Evolutionary conservation across 2,888 invertebrate genomes (phyloP), one percentile per base, ranked within the genome.

Genomic region (Hyposoter dolosus): DNA sequence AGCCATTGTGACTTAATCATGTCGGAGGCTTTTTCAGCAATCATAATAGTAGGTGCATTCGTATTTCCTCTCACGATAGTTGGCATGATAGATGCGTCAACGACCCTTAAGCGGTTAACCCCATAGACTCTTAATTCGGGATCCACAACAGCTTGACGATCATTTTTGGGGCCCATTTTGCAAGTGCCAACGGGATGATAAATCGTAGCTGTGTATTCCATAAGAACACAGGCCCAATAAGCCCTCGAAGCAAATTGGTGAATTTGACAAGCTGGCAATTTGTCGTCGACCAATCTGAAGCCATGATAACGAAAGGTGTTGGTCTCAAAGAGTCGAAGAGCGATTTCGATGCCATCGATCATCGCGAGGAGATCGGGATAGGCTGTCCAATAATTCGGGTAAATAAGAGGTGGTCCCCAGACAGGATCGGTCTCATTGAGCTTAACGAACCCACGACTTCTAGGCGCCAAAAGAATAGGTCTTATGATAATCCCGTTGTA

Each of bases 361-460:
- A 97, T 95, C 15, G 95, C 94, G 71, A 95, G 94, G 7, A 96
- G 88, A 91, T 98, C 97, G 74, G 96, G 95, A 89, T 95, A 94
- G n/a, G 95, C 95, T 0, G 95, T 95, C 82, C 96, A 96, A 80
- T 96, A 96, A 88, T 96, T 96, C 0, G 98, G 96, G 90, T 96
- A 96, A 88, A 98, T 97, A 79, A 96, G 93, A 0, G 98, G 98
- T 72, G 95, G 95, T 0, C 97, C 96, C 91, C 95, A 96, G 77
- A 96, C 91, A 0, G 98, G 98, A 94, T 98, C 96, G 0, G 96
- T 96, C 0, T 95, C 94, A 89, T 96, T 96, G 1, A 98, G 93
- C 83, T 95, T 90, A 17, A 97, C 92, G 71, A 94, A 95, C 0
- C 97, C 97, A 92, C 96, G 94, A 88, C 97, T 97, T 91, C 95